Base-by-base conservation (phyloP, 2,888 invertebrate species). In the Theodoxus fluviatilis region DNA sequence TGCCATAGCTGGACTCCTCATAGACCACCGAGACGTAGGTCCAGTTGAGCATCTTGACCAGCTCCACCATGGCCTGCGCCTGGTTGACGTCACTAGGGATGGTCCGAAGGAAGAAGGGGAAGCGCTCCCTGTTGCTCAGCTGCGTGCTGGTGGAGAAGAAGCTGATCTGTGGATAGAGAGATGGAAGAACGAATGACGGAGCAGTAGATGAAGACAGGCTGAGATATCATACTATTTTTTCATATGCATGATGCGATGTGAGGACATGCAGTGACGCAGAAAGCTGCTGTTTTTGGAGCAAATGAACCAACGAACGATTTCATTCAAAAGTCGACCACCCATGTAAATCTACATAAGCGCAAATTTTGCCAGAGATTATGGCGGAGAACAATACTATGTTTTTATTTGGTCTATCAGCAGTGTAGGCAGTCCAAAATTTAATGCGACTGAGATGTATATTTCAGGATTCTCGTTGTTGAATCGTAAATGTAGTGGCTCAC, bases 71-170 rank as follows among this genome's bases (percentile, higher is more conserved):
- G 0, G 95, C 96, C 80, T 94, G 93, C 2, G 86, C 87, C 88
- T 97, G 96, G 87, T 96, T 94, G 84, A 94, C 93, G 87, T 97
- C 96, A 0, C 95, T 96, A 1, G 96, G 96, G 80, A 97, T 96
- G 4, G 96, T 97, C 59, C 96, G 90, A 1, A 95, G 93, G 88
- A 97, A 97, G 87, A 93, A 97, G 84, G 96, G 96, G 87, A 96
- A 97, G 3, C 96, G 91, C 78, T 96, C 94, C 84, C 96, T 95
- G 89, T 95, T 96, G 76, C 95, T 95, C 76, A 97, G 89, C 87
- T 96, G 96, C 0, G 96, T 94, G 78, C 95, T 95, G 0, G 96
- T 96, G 0, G 96, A 96, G 89, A 96, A 96, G 88, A 94, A 97
- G 0, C 96, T 96, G 22, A 96, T 95, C 96, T 96, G 89, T 6